These are phyloP conservation scores for Crax fasciolata DNA, from an alignment of 2,797 vertebrate species.

Conservation along the genomic window DNA sequence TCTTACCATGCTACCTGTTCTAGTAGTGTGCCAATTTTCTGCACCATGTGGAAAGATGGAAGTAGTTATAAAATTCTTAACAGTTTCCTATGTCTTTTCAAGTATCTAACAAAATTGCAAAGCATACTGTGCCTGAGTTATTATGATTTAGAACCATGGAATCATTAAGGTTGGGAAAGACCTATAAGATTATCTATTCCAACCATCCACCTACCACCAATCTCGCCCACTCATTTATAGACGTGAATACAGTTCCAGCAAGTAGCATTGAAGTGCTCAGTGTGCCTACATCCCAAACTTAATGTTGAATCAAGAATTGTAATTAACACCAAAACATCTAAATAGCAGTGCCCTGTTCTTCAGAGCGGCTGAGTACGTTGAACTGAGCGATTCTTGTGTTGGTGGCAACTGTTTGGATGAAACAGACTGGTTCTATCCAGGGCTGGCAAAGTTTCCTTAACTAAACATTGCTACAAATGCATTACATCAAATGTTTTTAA, in stretches of 20 bases:
- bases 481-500: background rate
- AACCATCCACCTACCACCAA: background rate
- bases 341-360: background rate
- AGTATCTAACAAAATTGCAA: background rate
- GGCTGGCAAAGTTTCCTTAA: background rate
- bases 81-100: background rate
- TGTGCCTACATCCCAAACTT: background rate
- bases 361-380: background rate
- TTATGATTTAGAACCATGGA: background rate
- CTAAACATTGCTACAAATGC: background rate
- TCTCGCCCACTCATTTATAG: too few relatives aligned
- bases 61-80: background rate
- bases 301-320: background rate
- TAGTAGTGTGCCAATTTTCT: background rate
- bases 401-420: background rate
- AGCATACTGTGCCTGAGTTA: background rate
- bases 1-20: background rate
- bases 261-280: background rate
- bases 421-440: background rate
- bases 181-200: background rate
- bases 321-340: background rate
- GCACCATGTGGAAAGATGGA: background rate
- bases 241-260: background rate
- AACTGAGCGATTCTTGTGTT: background rate
- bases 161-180: too few relatives aligned